Percentiles rank a stretch among this genome's conserved stretches.
These are phyloP conservation scores for Siderastrea siderea DNA, from an alignment of 92 coral and sea anemone genomes.

Conservation along the genomic window DNA sequence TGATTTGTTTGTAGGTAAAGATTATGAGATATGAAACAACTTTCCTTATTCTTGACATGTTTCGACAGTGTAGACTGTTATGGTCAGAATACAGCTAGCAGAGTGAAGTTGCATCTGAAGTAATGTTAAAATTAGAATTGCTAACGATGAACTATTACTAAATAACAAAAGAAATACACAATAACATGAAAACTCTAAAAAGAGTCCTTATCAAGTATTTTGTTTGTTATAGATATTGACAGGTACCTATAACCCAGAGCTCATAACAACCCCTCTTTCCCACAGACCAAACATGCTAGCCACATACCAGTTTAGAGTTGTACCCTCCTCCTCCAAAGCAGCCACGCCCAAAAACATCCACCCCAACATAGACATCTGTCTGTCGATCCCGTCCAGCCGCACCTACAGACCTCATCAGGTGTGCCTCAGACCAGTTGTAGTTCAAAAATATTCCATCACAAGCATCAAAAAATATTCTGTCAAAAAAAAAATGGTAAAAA, in stretches of 20 bases:
- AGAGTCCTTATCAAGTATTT: no score
- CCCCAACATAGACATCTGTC: constrained; percentile 94
- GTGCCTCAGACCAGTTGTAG: constrained; percentile 89
- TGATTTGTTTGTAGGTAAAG: no score
- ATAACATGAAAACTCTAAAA: no score
- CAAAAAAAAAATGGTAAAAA: background rate
- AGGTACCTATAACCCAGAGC: background rate
- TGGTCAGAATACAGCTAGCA: no score
- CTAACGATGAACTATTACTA: no score
- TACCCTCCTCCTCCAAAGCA: constrained; percentile 99
- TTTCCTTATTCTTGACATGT: no score
- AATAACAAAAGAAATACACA: no score
- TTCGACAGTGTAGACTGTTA: no score
- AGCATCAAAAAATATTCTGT: constrained; percentile 90
- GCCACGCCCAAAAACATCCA: constrained; percentile 99
- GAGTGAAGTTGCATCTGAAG: no score
- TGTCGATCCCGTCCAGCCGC: constrained; percentile 84
- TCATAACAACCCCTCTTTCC: background rate
- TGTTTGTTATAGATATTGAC: background rate
- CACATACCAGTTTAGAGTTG: constrained; percentile 84
- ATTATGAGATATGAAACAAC: no score
- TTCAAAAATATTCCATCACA: constrained; percentile 98
- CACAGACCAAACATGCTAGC: background rate
- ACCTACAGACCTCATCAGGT: constrained; percentile 83
- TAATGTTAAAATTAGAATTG: no score